Evolutionary conservation across 2,113 vertebrate genomes (phyloP), one percentile per base, ranked within the genome.

Genomic region (Notothenia rossii): DNA sequence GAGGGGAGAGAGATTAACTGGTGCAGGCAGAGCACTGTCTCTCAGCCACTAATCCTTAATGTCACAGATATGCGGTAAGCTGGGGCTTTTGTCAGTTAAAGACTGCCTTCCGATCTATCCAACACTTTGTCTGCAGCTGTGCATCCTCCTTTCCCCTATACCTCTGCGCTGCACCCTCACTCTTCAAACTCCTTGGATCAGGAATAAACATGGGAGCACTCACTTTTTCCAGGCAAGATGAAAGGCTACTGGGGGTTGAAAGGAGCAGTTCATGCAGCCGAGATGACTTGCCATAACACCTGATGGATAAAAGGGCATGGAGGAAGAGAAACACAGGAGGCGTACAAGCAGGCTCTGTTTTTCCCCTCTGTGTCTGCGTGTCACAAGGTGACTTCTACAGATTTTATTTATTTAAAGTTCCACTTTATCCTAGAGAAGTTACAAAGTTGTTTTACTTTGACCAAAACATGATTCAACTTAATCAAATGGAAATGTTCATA

Each of bases 1-100:
- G 79, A 82, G 83, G 70, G 79, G 61, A 73, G 85, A 73, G 85
- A 83, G 89, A 92, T 91, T 92, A 92, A 91, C 82, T 72, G 85
- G 83, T 59, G 87, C 84, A 88, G 87, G 79, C 82, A 82, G 81
- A 88, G 84, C 89, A 69, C 87, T 82, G 86, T 88, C 91, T 90
- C 85, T 83, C 84, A 75, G 79, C 70, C 50, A n/a, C 85, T 92
- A 92, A 93, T 91, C 92, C 89, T 84, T 90, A 90, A 90, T 89
- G 92, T 91, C 91, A 91, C 90, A 91, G 90, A 92, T 91, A 88
- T 75, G 75, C 74, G 13, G 83, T 90, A 86, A 88, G 53, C 90
- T 59, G 71, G 68, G 82, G 83, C 83, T 85, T 92, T 91, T 89
- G 87, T 87, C 79, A 76, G 78, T 86, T 88, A 89, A 90, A 90